Base-by-base conservation (phyloP, 2,113 vertebrate genomes). In the Trematomus loennbergii region DNA sequence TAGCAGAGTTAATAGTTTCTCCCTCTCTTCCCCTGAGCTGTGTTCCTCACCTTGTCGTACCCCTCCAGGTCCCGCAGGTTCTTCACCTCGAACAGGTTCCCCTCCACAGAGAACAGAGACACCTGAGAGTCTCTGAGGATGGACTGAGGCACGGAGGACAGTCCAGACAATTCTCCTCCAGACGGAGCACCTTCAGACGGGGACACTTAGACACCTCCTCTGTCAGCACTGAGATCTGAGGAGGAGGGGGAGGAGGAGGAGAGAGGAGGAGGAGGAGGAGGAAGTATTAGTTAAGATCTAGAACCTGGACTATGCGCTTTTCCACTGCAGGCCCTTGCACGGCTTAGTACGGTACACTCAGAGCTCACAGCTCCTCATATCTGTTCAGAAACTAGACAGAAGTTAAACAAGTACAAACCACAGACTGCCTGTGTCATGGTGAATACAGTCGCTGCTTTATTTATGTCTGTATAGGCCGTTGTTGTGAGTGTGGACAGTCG, bases 141-240 rank as follows among this genome's bases (percentile, higher is more conserved):
- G 76, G 96, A 96, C 18, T 90, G 79, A 15, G 98, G 98, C 85
- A 99, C 95, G 94, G 97, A 96, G 62, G 95, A 91, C 78, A 99
- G 61, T 99, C 98, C 90, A 99, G 91, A 69, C 98, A 99, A 90
- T 99, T 99, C 90, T 99, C 98, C 93, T 99, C 97, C 82, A 99
- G 93, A 29, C 98, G 96, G 52, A 99, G 94, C 59, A 99, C 97
- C 93, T 99, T 99, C 79, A 99, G 96, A 29, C 97, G 96, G 36
- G 97, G 96, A 88, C 97, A 97, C 36, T 57, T 92, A 16, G 97
- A 96, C 66, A 99, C 96, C 72, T 96, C 96, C 10, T 94, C 82
- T 0, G 97, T 95, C 89, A 99, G 91, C 82, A 94, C 94, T 0
- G 98, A 98, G 93, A 99, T 97, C 98, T 99, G 87, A 25, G 25